Base-by-base conservation (phyloP, 2,113 vertebrate genomes). In the Oreochromis tanganicae region DNA sequence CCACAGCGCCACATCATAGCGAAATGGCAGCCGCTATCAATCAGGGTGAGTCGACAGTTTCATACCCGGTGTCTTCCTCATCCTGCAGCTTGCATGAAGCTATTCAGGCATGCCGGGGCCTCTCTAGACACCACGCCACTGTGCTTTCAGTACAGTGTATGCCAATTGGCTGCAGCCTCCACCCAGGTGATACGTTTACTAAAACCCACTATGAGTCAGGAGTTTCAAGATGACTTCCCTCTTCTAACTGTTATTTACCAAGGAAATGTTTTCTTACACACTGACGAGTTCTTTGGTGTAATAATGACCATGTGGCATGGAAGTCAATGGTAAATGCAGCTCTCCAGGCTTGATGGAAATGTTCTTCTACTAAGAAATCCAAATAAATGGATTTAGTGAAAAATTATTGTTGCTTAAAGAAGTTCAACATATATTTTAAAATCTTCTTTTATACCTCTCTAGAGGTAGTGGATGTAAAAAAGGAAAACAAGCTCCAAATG, bases 31-130 rank as follows among this genome's bases (percentile, higher is more conserved):
- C 71, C 16, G 29, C n/a, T 83, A 86, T 81, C 75, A 43, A 89
- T 89, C 56, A 38, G 84, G 41, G 59, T 91, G 91, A 93, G 90
- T 92, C 57, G n/a, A 66, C 83, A 86, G 88, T 93, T 95, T 92
- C 88, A 14, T 80, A 87, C 81, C 7, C 6, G 1, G 12, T 41
- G 50, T 85, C 80, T 68, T 52, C 61, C 82, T 91, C 85, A 43
- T 81, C 66, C 54, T 87, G 32, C 59, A 63, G 82, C 80, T 73
- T 83, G 84, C 85, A 79, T 73, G 56, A 88, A 88, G 83, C 87
- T 81, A 85, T 87, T 0, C 7, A 86, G 46, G 84, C 66, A 46
- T 55, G n/a, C 29, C 17, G 12, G 32, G 50, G 29, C 7, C 61
- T 90, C 84, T 89, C 85, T n/a, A 54, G 68, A 89, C 80, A 84